A percentile compares a stretch with the other conserved stretches of the same genome.
Conservation (phyloP, 1,140 invertebrate genomes). For the Octopus sinensis region DNA sequence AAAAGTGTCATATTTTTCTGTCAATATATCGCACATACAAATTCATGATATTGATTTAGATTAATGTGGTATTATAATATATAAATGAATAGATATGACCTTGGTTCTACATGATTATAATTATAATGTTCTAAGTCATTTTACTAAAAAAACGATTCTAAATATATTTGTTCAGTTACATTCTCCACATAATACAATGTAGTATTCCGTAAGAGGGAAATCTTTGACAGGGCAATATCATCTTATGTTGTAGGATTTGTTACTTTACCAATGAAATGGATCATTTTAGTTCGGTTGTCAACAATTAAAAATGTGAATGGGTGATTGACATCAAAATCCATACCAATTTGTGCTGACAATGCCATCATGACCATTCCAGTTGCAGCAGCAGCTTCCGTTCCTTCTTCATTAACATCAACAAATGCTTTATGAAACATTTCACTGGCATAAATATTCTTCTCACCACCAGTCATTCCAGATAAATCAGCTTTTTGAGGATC, state of each 20-base stretch:
- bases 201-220: too few relatives aligned
- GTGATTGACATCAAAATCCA: slow-evolving; percentile 68
- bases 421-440: slow-evolving; percentile 60
- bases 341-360: not conserved
- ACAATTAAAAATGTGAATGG: slow-evolving; percentile 73
- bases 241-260: slow-evolving; percentile 1
- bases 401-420: slow-evolving; percentile 60
- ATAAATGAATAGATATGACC: too few relatives aligned
- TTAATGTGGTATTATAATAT: too few relatives aligned
- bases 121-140: too few relatives aligned
- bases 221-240: too few relatives aligned
- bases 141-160: too few relatives aligned
- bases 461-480: slow-evolving; percentile 34
- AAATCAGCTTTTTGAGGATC: slow-evolving; percentile 31
- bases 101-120: too few relatives aligned
- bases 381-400: slow-evolving; percentile 44
- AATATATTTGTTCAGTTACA: too few relatives aligned
- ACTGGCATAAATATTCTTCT: slow-evolving; percentile 36
- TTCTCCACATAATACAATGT: too few relatives aligned
- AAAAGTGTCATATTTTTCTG: too few relatives aligned
- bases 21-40: too few relatives aligned
- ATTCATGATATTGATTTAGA: too few relatives aligned
- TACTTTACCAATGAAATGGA: slow-evolving; percentile 68
- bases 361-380: slow-evolving; percentile 21
- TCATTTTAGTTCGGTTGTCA: slow-evolving; percentile 62